Base-by-base conservation (phyloP, 2,797 vertebrate species). In the Macroramphosus scolopax region DNA sequence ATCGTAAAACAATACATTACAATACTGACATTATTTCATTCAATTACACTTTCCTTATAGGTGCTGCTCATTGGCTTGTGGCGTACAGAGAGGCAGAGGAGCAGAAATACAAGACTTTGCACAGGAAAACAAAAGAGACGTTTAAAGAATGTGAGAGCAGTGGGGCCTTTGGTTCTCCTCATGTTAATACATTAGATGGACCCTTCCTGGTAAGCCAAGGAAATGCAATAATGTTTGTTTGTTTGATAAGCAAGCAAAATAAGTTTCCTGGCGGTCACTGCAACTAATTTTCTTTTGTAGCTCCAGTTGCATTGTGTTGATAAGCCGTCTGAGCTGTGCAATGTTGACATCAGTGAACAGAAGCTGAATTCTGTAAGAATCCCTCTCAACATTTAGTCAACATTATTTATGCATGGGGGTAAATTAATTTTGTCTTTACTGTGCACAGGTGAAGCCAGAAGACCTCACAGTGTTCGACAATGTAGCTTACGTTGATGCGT, bases 401-500 rank as follows among this genome's bases (percentile, higher is more conserved):
- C 3, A 4, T 5, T 1, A 11, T 31, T 8, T 44, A 6, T 30
- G 14, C 1, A 0, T 18, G 5, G 38, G n/a, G n/a, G n/a, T n/a
- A 28, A 14, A 13, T 1, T 0, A 15, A 4, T n/a, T 6, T 11
- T 1, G 4, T 32, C 2, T 34, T 34, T 1, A 1, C 12, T 63
- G 28, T 42, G 8, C 12, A 15, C 70, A 90, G 90, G 82, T 87
- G 20, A 80, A 71, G 9, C 17, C 63, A 37, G 83, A 87, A 11
- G 87, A 86, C 22, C 65, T 89, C 6, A 61, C 63, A 47, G 41
- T 51, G 46, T 91, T 91, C 75, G 52, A 73, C 53, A 88, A 75
- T 17, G 78, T 89, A 28, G 78, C 74, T 46, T 77, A 70, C 61
- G 70, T 90, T 1, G 80, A 88, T 17, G 87, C 88, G 1, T 88